Evolutionary conservation across 2,113 vertebrate species (phyloP).

Genomic region (Atractosteus spatula): DNA sequence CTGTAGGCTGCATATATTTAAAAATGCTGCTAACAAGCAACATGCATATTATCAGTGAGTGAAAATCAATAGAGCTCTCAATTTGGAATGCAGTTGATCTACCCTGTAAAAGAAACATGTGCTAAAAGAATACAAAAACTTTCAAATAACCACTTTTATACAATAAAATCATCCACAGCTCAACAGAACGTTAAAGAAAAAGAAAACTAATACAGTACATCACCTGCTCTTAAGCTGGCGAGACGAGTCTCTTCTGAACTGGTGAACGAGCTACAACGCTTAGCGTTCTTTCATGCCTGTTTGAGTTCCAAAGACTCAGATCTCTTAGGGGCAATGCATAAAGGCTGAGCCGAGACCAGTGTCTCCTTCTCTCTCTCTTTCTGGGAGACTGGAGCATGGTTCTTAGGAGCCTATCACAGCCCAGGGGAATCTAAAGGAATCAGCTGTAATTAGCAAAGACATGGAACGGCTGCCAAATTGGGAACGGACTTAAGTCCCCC

Average conservation of each 20-base stretch:
- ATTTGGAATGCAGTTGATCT: not conserved
- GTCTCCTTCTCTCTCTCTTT: slow-evolving; percentile 5
- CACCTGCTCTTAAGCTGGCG: slow-evolving; percentile 48
- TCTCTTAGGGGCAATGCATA: not conserved
- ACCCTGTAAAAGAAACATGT: too few relatives aligned
- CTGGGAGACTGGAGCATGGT: slow-evolving; percentile 43
- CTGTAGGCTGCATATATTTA: too few relatives aligned
- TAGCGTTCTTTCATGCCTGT: slow-evolving; percentile 39
- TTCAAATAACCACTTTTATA: not conserved
- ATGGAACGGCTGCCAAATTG: slow-evolving; percentile 56
- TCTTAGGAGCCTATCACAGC: slow-evolving; percentile 58
- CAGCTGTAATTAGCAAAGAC: slow-evolving; percentile 67
- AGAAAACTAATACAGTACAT: slow-evolving; percentile 28
- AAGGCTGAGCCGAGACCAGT: not conserved
- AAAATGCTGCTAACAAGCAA: too few relatives aligned
- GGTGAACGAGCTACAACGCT: slow-evolving; percentile 32
- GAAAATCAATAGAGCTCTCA: not conserved
- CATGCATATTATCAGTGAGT: too few relatives aligned
- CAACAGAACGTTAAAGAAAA: not conserved
- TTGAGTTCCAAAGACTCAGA: slow-evolving; percentile 30
- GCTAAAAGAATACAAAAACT: too few relatives aligned
- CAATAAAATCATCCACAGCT: not conserved
- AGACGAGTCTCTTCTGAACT: slow-evolving; percentile 35
- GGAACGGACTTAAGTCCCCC: slow-evolving; percentile 32
- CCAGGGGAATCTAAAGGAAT: slow-evolving; percentile 67